phyloP scores from a whole-genome alignment of 2,113 vertebrate species.

The Pycnonotus jocosus region DNA sequence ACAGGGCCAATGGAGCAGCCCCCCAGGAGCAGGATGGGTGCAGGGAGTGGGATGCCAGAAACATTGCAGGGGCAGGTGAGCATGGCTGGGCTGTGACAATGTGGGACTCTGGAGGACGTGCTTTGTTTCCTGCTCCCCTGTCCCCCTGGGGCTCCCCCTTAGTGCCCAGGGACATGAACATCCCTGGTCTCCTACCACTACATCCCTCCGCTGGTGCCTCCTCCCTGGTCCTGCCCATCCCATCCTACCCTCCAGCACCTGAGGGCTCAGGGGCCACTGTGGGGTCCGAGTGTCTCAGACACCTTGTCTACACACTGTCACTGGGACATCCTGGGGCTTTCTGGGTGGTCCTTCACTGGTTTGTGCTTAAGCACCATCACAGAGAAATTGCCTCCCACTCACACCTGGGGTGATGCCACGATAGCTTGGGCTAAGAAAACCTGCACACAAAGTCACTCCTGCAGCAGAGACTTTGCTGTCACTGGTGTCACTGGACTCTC shows the following conservation, averaged over 20 bases:
- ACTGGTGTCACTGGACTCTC: neutral
- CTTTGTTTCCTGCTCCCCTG: neutral
- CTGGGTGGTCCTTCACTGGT: neutral
- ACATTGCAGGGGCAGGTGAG: fast-evolving
- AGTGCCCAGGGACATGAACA: neutral
- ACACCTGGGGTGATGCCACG: fast-evolving
- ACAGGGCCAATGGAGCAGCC: neutral
- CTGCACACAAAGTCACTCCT: neutral
- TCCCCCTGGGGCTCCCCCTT: fast-evolving
- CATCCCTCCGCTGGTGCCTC: neutral
- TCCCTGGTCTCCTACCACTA: neutral
- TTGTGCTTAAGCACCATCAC: neutral
- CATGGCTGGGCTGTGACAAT: neutral
- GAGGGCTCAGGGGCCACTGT: neutral
- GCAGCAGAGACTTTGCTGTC: slow-evolving; percentile 7
- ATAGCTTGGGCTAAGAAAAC: neutral
- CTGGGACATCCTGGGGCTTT: neutral
- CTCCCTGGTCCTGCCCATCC: neutral
- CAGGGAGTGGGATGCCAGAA: neutral
- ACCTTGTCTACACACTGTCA: fast-evolving
- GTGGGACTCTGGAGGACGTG: fast-evolving
- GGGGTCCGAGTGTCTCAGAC: neutral
- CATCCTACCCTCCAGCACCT: no score
- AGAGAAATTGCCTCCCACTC: neutral
- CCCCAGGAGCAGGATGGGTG: neutral